Conservation (phyloP, 2,113 vertebrate genomes). For the Tyto alba region DNA sequence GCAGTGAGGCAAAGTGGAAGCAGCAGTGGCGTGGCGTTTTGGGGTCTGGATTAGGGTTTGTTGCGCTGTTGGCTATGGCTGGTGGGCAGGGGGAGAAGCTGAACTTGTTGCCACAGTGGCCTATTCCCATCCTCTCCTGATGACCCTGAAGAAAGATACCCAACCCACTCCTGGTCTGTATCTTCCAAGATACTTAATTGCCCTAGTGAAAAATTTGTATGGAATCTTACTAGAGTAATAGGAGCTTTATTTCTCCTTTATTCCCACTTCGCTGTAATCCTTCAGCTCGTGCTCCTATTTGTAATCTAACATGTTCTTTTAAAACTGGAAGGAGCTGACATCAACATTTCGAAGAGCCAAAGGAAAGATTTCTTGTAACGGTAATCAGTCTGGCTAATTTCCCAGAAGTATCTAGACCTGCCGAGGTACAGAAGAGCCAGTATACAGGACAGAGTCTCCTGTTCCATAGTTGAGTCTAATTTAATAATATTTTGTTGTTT, state of each 20-base stretch:
- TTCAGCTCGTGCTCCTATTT: neutral
- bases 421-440: neutral
- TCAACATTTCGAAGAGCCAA: neutral
- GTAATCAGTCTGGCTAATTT: constrained; percentile 41
- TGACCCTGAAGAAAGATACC: neutral
- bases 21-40: neutral
- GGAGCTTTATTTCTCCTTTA: neutral
- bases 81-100: neutral
- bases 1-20: neutral
- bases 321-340: neutral
- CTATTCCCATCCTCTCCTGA: neutral
- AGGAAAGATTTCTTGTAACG: constrained; percentile 41
- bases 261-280: neutral
- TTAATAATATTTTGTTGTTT: neutral
- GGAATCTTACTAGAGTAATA: neutral
- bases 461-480: neutral
- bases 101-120: neutral
- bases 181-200: neutral
- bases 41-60: neutral
- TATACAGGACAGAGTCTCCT: neutral
- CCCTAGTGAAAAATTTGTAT: neutral
- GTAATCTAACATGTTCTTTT: neutral
- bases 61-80: neutral
- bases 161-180: neutral
- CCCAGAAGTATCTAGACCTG: constrained; percentile 5